These are phyloP conservation scores for Capitella teleta DNA, from an alignment of 1,140 invertebrate species.

Conservation along the genomic window DNA sequence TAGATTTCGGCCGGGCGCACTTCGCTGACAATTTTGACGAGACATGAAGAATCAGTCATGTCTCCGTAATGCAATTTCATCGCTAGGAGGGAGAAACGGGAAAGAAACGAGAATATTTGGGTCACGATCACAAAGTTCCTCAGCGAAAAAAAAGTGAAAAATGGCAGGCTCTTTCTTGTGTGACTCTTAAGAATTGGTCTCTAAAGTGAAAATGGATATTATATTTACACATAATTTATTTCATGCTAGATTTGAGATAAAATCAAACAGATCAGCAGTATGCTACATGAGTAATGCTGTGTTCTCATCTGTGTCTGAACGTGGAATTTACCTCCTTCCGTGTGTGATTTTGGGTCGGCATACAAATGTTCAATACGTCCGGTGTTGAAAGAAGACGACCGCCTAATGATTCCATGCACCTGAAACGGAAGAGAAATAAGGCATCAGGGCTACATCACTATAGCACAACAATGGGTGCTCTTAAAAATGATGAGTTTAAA, in stretches of 20 bases:
- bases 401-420: slow-evolving; percentile 89
- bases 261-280: background rate
- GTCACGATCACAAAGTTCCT: too few relatives aligned
- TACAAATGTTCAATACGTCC: slow-evolving; percentile 91
- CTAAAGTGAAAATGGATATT: background rate
- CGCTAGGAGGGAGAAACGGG: too few relatives aligned
- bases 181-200: background rate
- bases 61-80: too few relatives aligned
- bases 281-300: too few relatives aligned
- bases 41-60: too few relatives aligned
- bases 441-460: background rate
- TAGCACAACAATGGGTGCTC: background rate
- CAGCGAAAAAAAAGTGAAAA: background rate
- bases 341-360: slow-evolving; percentile 71
- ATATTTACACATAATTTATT: background rate
- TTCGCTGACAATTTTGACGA: too few relatives aligned
- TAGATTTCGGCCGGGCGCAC: too few relatives aligned
- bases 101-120: too few relatives aligned
- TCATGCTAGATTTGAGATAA: background rate
- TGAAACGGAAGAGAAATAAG: slow-evolving; percentile 15
- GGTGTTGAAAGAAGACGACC: slow-evolving; percentile 95
- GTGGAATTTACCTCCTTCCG: slow-evolving; percentile 39
- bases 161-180: background rate
- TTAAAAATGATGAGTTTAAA: slow-evolving; percentile 1
- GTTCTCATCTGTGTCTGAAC: too few relatives aligned